Evolutionary conservation across 2,888 invertebrate genomes (phyloP).

Genomic region (Stenoptilia bipunctidactyla): DNA sequence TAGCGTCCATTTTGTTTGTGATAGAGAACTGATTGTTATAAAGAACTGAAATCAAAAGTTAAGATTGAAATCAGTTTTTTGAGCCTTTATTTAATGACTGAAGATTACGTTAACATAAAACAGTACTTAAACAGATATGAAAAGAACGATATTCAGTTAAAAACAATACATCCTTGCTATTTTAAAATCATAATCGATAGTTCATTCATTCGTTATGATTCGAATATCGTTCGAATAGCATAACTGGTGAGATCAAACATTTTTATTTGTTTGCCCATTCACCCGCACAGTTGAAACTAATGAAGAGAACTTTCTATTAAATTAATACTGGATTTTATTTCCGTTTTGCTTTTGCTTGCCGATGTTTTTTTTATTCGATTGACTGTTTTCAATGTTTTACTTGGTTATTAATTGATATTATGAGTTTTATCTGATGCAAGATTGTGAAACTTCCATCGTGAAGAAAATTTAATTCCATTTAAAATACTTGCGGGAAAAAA

Average conservation of each 20-base stretch:
- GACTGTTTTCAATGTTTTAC: no score
- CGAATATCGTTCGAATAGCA: slow-evolving; percentile 50
- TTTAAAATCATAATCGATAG: slow-evolving; percentile 24
- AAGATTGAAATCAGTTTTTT: background rate
- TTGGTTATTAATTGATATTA: background rate
- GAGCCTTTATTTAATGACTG: no score
- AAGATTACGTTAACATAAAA: no score
- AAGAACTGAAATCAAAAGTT: background rate
- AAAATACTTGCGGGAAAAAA: no score
- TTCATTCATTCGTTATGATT: slow-evolving; percentile 44
- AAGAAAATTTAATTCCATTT: background rate
- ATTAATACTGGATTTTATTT: slow-evolving; percentile 55
- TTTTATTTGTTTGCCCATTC: slow-evolving; percentile 63
- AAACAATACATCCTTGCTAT: slow-evolving; percentile 5
- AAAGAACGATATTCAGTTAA: slow-evolving; percentile 4
- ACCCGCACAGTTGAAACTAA: slow-evolving; percentile 61
- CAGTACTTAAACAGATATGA: no score
- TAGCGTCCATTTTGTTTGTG: background rate
- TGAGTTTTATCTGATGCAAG: background rate
- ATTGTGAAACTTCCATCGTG: background rate
- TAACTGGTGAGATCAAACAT: slow-evolving; percentile 60
- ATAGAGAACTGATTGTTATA: background rate
- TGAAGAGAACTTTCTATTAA: slow-evolving; percentile 64
- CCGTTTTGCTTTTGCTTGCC: slow-evolving; percentile 30
- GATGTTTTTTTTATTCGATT: slow-evolving; percentile 15